Conservation (phyloP, 1,140 invertebrate species). For the Gonioctena quinquepunctata region DNA sequence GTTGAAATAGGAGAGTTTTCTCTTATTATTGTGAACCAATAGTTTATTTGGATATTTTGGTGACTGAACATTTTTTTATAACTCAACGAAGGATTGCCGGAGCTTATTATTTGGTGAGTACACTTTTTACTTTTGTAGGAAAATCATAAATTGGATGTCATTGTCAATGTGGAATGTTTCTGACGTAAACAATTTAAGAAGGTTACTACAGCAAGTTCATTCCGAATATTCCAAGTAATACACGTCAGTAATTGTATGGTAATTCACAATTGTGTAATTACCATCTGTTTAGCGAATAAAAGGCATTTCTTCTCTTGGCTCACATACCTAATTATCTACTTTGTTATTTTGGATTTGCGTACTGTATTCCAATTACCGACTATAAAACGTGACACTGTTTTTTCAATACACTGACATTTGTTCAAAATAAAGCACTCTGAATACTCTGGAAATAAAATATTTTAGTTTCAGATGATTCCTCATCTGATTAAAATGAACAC, state of each 20-base stretch:
- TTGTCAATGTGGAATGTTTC: not conserved
- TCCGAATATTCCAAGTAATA: not conserved
- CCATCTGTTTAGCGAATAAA: too few species aligned
- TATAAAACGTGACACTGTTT: too few species aligned
- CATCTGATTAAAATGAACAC: too few species aligned
- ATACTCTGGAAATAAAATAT: too few species aligned
- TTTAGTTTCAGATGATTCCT: too few species aligned
- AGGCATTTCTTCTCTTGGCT: too few species aligned
- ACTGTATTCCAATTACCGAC: too few species aligned
- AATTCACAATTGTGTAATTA: not conserved
- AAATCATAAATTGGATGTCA: not conserved
- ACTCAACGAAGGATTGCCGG: not conserved
- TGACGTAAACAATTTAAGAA: too few species aligned
- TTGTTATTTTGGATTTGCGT: too few species aligned
- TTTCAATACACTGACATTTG: too few species aligned
- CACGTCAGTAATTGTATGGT: not conserved
- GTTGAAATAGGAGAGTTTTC: not conserved
- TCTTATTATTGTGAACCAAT: not conserved
- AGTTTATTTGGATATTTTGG: not conserved
- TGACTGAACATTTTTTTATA: not conserved
- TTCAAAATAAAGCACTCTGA: too few species aligned
- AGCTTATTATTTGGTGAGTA: not conserved
- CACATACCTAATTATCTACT: too few species aligned
- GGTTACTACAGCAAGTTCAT: not conserved
- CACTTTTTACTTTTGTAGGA: not conserved